Conservation (phyloP, 1,140 invertebrate species). For the Drosophila kepulauana region DNA sequence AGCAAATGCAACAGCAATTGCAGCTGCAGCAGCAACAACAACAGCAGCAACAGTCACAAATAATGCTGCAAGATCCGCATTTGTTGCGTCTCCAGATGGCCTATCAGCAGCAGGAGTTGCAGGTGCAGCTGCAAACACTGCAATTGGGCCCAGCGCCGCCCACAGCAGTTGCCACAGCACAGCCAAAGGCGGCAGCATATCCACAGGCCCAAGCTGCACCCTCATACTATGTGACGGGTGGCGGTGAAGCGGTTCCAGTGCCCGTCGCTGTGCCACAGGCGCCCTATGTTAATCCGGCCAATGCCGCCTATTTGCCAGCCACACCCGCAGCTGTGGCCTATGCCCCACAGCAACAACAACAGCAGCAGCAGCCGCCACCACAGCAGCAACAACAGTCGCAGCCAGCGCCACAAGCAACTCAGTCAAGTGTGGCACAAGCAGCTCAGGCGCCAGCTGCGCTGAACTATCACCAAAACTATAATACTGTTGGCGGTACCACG, state of each 20-base stretch:
- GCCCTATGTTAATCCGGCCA: conserved; percentile 66
- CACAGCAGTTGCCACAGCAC: conserved; percentile 42
- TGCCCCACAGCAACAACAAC: conserved; percentile 57
- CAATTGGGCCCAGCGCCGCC: conserved; percentile 62
- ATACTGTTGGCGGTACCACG: conserved; percentile 84
- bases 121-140: conserved; percentile 75
- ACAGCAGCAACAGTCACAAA: conserved; percentile 65
- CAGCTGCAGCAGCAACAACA: conserved; percentile 65
- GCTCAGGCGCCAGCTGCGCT: conserved; percentile 48
- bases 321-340: conserved; percentile 69
- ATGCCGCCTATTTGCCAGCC: conserved; percentile 66
- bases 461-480: conserved; percentile 79
- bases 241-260: conserved; percentile 56
- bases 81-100: conserved; percentile 76
- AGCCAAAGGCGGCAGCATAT: conserved; percentile 60
- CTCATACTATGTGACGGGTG: conserved; percentile 74
- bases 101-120: conserved; percentile 80
- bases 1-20: conserved; percentile 60
- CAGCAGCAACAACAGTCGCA: conserved; percentile 38
- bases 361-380: conserved; percentile 44
- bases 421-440: conserved; percentile 27
- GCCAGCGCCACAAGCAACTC: conserved; percentile 43
- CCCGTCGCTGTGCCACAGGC: conserved; percentile 55
- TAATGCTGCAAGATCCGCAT: conserved; percentile 79
- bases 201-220: conserved; percentile 79